Evolutionary conservation across 2,888 invertebrate genomes (phyloP), one percentile per base, ranked within the genome.

Genomic region (Latrodectus hesperus): DNA sequence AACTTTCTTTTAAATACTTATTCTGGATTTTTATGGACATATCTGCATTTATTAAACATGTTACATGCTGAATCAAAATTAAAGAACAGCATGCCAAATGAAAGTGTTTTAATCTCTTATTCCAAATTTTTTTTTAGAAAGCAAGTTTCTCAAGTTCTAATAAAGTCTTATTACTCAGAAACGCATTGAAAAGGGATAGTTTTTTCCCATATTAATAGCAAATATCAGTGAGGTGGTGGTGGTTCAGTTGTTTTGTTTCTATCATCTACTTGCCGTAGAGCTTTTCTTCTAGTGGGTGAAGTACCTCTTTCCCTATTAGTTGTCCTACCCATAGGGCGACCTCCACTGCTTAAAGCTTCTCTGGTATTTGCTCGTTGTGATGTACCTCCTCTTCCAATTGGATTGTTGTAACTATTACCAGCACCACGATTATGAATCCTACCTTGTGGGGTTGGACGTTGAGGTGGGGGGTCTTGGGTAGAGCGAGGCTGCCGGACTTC

Each of bases 161-260:
- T 79, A 73, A 77, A 75, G 82, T 83, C 78, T 60, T 83, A n/a
- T 80, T 88, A 79, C 82, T 78, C 78, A 77, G 78, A 83, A 84
- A 83, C 79, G 79, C 75, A 83, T 76, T 71, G 73, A 88, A 86
- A 79, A 83, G 83, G 67, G 81, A 73, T 74, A 83, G 88, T 83
- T 73, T 70, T 77, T 70, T 52, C 78, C 52, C 52, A 9, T 65
- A 14, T 10, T 51, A n/a, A 73, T 68, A 49, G n/a, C 11, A 51
- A 51, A 60, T 85, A 84, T 89, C 89, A 89, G 80, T 89, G 89
- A 9, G 89, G 90, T 26, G 90, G 90, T 38, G 90, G 90, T 12
- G 90, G 90, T 60, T 90, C 90, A 70, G 85, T 89, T 53, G 90
- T 88, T 88, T 90, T 89, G 79, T 89, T 89, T 64, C 88, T 88